Evolutionary conservation across 2,888 invertebrate genomes (phyloP), one percentile per base, ranked within the genome.

Genomic region (Pseudococcus viburni): DNA sequence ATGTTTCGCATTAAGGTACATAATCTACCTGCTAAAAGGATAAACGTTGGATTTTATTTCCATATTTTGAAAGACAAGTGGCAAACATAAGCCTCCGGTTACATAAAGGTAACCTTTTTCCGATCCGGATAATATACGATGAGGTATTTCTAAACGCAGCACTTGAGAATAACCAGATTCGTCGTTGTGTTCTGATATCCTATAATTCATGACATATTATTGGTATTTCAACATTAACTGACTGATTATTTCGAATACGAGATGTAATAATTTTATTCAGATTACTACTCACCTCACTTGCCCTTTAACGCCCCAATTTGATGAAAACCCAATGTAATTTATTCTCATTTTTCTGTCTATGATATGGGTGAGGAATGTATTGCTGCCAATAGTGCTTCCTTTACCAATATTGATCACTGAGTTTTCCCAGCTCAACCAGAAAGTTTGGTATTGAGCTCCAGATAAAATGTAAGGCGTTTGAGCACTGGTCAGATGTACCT

Each of bases 141-240:
- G 93, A 0, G 94, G 94, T 0, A 94, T 92, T 89, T 94, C 94
- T 0, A 94, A 92, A 90, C 94, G 94, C 0, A 94, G 91, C 0
- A 94, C 94, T 92, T 94, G 94, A 0, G 94, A 94, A 91, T 94
- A 94, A 0, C 94, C 94, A 0, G 94, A 94, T 91, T 94, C 94
- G 91, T 94, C 94, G 90, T 94, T 94, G 92, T 94, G 94, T 91
- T 94, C 94, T 94, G 94, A 94, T 89, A 94, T 93, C 90, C 94
- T 94, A 92, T 80, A 92, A 83, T 39, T 59, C 55, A 80, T 55
- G 3, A 33, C 11, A 2, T 42, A 84, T 48, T 42, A 84, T 48
- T 15, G 17, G 17, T 83, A 15, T 42, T 7, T 9, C 9, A 42
- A 42, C 1, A 42, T 42, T 84, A 11, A 46, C 59, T n/a, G 19